Evolutionary conservation across 2,113 vertebrate genomes (phyloP).

Genomic region (Suncus etruscus): DNA sequence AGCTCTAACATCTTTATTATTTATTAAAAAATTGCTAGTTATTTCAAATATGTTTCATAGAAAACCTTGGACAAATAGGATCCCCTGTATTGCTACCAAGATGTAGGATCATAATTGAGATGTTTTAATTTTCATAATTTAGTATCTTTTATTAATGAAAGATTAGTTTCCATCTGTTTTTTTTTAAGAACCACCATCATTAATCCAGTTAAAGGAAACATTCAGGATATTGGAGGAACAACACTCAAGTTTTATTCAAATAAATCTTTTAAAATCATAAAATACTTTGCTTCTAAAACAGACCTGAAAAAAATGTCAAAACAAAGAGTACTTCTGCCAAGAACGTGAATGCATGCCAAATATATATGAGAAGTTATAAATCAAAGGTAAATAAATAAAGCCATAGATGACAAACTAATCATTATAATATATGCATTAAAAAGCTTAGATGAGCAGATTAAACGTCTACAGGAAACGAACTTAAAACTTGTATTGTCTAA

Average conservation of each 20-base stretch:
- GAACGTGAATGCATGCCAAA: background rate
- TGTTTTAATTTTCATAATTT: background rate
- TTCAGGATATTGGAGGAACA: background rate
- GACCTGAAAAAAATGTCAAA: background rate
- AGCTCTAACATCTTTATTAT: background rate
- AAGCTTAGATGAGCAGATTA: background rate
- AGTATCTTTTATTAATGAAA: slow-evolving; percentile 47
- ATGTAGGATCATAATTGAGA: background rate
- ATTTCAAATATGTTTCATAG: background rate
- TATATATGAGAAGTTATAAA: background rate
- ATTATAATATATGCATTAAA: background rate
- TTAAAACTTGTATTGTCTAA: background rate
- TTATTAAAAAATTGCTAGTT: background rate
- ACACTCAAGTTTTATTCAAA: slow-evolving; percentile 17
- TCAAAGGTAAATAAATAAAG: background rate
- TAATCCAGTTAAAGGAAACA: slow-evolving; percentile 22
- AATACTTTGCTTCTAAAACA: slow-evolving; percentile 48
- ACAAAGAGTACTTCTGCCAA: background rate
- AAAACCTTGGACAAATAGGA: background rate
- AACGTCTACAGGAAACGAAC: background rate
- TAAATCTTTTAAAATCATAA: slow-evolving; percentile 46
- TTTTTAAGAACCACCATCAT: background rate
- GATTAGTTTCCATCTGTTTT: background rate
- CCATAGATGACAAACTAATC: background rate
- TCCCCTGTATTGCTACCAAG: background rate